phyloP scores from a whole-genome alignment of 2,113 vertebrate species.

The Bungarus multicinctus region DNA sequence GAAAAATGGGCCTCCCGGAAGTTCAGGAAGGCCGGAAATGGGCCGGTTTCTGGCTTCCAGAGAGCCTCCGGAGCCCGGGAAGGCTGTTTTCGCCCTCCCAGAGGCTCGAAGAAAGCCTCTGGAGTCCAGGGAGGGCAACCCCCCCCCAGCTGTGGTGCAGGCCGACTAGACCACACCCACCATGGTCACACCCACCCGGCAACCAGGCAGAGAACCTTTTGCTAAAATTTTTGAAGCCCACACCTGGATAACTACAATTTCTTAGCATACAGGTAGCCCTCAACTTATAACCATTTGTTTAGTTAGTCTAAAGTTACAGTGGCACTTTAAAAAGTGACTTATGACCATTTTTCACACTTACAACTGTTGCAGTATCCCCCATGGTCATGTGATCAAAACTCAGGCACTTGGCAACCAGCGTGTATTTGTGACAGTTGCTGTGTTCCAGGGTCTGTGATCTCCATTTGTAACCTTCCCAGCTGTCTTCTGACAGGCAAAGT shows the following conservation, averaged over 20 bases:
- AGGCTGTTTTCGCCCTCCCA: too few species aligned
- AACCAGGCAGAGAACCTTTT: too few species aligned
- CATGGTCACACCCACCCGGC: too few species aligned
- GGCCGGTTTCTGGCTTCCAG: too few species aligned
- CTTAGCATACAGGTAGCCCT: not conserved
- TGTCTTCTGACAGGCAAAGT: not conserved
- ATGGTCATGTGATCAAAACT: not conserved
- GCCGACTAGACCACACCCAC: too few species aligned
- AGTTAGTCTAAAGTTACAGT: not conserved
- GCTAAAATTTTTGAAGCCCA: too few species aligned
- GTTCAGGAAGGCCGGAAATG: too few species aligned
- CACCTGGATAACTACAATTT: not conserved
- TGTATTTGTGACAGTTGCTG: not conserved
- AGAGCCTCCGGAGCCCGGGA: too few species aligned
- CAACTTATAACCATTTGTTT: not conserved
- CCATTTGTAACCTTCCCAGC: not conserved
- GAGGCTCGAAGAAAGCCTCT: too few species aligned
- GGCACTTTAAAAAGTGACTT: not conserved
- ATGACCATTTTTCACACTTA: not conserved
- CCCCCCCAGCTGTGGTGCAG: too few species aligned
- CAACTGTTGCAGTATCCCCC: not conserved
- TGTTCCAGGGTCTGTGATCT: not conserved
- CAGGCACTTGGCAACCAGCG: not conserved
- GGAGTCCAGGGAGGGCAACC: too few species aligned
- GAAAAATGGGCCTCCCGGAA: too few species aligned